These are phyloP conservation scores for Kryptopterus vitreolus DNA, from an alignment of 2,797 vertebrate genomes.

Conservation along the genomic window DNA sequence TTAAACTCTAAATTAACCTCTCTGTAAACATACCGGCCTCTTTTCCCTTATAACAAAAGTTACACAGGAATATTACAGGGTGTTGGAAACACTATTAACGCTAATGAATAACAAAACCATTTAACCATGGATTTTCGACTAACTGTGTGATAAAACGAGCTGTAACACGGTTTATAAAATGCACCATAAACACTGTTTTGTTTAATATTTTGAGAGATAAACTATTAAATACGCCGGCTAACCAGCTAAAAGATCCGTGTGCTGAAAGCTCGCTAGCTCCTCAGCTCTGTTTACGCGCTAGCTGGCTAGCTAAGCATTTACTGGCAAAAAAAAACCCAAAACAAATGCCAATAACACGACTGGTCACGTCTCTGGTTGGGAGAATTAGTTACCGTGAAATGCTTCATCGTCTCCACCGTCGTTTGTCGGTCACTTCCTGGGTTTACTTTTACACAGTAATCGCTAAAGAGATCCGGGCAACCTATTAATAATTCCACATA, in stretches of 20 bases:
- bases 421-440: background rate
- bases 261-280: constrained; percentile 11
- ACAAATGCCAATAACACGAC: constrained; percentile 9
- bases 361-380: background rate
- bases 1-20: background rate
- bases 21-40: background rate
- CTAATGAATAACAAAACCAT: background rate
- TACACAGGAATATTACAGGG: background rate
- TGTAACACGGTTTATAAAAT: background rate
- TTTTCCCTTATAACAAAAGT: background rate
- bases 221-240: background rate
- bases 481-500: constrained; percentile 18
- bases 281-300: constrained; percentile 1
- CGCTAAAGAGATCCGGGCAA: background rate
- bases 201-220: too few species aligned
- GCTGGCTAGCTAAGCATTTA: constrained; percentile 13
- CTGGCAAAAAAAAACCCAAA: constrained; percentile 25
- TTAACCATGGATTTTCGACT: background rate
- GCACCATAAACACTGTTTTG: background rate
- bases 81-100: background rate
- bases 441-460: background rate
- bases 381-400: constrained; percentile 32
- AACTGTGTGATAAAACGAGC: background rate
- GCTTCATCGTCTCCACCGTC: constrained; percentile 29
- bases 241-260: background rate